Evolutionary conservation across 2,113 vertebrate species (phyloP), one percentile per base, ranked within the genome.

Genomic region (Fukomys damarensis): DNA sequence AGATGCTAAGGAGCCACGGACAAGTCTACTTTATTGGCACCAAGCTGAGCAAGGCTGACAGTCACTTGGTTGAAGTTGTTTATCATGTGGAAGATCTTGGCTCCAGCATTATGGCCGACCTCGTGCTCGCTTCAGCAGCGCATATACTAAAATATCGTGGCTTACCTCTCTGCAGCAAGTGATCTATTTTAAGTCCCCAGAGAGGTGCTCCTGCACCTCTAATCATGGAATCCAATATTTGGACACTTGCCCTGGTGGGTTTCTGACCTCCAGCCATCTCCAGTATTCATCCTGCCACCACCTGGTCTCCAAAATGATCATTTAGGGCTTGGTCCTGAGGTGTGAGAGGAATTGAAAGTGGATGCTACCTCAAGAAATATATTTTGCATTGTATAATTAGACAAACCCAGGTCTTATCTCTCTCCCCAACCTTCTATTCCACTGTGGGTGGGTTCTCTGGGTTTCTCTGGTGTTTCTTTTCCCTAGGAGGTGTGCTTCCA

Each of bases 111-210:
- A 98, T 99, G 4, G 79, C 95, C 2, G 96, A 97, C 2, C 99
- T n/a, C n/a, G n/a, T n/a, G n/a, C n/a, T n/a, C n/a, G n/a, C n/a
- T n/a, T n/a, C n/a, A n/a, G n/a, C n/a, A n/a, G n/a, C n/a, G n/a
- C n/a, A n/a, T n/a, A n/a, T 99, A 91, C n/a, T n/a, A n/a, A n/a
- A n/a, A n/a, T n/a, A n/a, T n/a, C n/a, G n/a, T 99, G 4, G 79
- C 95, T 3, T 96, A 97, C 2, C 99, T 98, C 98, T 52, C 98
- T 98, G 30, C 9, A 99, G 83, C 99, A 99, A 99, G 99, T 99
- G 98, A 93, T 14, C 4, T 70, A 38, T 54, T 8, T 41, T 66
- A 49, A 61, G 59, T 43, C 28, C 4, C 30, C 5, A 32, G 52
- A 81, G 22, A 52, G 26, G 30, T 17, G 38, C 46, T 77, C 3